Evolutionary conservation across 2,888 invertebrate genomes (phyloP), one percentile per base, ranked within the genome.

Genomic region (Cataglyphis cursor): DNA sequence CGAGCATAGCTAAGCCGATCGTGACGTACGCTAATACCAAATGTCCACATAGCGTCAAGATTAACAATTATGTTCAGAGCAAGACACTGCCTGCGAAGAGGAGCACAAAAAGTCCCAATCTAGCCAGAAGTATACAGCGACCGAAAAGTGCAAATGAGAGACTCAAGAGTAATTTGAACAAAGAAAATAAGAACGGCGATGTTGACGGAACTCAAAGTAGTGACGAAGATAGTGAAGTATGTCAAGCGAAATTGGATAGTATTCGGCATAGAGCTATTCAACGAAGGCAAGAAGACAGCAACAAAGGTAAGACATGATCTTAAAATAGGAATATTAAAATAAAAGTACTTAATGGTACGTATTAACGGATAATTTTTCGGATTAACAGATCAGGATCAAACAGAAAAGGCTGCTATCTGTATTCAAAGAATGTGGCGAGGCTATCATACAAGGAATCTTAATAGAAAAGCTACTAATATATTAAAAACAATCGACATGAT

Each of bases 381-480:
- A 18, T 35, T 48, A 28, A 28, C 80, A 93, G 93, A 91, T 81
- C 94, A 93, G 87, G 95, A 94, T 84, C 92, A 92, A 81, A 91
- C 92, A 10, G 94, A 92, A 28, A 94, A 94, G 88, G 96, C 98
- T 0, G 98, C 98, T 0, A 96, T 97, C 48, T 97, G 97, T 38
- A 98, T 98, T 92, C 98, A 98, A 95, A 97, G 97, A 94, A 96
- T 97, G 95, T 98, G 98, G 98, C 95, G 98, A 35, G 98, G 98
- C 0, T 98, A 97, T 94, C 96, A 97, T 66, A 97, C 97, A 54
- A 95, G 98, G 90, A 97, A 98, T 91, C 95, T 97, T 15, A 96
- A 97, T 91, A 96, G 96, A 92, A 96, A 96, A 87, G 96, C 97
- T 0, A 95, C 96, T 87, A 96, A 96, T 83, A 94, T 96, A 85